Conservation (phyloP, 1,140 invertebrate genomes). For the Colletes gigas region DNA sequence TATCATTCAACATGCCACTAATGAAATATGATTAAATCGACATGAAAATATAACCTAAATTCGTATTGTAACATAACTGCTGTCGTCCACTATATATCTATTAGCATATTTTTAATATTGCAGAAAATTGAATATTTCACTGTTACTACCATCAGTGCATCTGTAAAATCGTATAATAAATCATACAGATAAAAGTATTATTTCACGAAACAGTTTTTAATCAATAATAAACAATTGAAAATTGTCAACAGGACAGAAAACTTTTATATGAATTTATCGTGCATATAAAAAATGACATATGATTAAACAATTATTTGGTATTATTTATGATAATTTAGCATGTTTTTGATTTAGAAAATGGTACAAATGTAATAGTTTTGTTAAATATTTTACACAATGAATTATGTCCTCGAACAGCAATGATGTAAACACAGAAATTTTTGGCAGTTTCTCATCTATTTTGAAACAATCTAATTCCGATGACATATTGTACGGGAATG, state of each 20-base stretch:
- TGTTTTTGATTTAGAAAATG: background rate
- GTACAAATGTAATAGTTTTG: background rate
- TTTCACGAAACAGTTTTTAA: background rate
- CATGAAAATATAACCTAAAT: background rate
- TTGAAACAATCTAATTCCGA: background rate
- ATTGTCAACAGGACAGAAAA: background rate
- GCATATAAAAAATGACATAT: background rate
- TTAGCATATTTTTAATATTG: background rate
- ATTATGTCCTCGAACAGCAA: background rate
- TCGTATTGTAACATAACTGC: background rate
- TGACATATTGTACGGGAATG: background rate
- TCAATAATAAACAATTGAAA: background rate
- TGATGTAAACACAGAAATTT: slow-evolving; percentile 2
- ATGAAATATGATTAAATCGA: background rate
- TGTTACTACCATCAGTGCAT: background rate
- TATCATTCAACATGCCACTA: background rate
- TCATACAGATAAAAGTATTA: background rate
- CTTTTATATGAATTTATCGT: background rate
- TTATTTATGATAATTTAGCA: background rate
- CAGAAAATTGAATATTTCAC: background rate
- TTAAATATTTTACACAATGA: background rate
- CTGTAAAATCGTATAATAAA: too few relatives aligned
- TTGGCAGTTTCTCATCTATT: background rate
- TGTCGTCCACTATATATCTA: background rate
- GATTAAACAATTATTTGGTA: background rate